These are phyloP conservation scores for Scomber japonicus DNA, from an alignment of 2,113 vertebrate species.

Conservation along the genomic window DNA sequence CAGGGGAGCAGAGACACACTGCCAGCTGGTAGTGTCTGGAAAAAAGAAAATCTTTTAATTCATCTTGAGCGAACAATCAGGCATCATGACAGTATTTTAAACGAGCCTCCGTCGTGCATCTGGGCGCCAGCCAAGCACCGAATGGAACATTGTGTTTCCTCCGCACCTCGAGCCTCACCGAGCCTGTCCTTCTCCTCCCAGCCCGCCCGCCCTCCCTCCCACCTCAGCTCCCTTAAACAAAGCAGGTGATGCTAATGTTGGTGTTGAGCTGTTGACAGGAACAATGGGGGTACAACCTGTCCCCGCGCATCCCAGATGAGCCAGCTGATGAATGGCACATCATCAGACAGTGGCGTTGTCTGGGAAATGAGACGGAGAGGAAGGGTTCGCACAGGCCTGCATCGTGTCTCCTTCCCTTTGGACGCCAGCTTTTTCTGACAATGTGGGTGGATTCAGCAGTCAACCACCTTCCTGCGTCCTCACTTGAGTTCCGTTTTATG, in stretches of 20 bases:
- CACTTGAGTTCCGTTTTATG: conserved; percentile 13
- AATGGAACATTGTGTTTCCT: conserved; percentile 55
- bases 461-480: conserved; percentile 32
- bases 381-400: conserved; percentile 25
- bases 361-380: conserved; percentile 56
- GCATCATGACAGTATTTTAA: conserved; percentile 47
- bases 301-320: conserved; percentile 59
- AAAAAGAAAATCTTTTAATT: conserved; percentile 44
- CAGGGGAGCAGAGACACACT: conserved; percentile 7
- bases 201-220: conserved; percentile 28
- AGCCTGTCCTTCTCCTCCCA: conserved; percentile 8
- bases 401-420: conserved; percentile 25
- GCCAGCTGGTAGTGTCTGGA: conserved; percentile 26
- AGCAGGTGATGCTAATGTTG: conserved; percentile 58
- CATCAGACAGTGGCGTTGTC: conserved; percentile 41
- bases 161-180: conserved; percentile 6
- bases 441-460: conserved; percentile 48
- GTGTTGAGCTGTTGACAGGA: conserved; percentile 57
- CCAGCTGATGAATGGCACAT: conserved; percentile 61
- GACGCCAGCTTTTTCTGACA: conserved; percentile 14
- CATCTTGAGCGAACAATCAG: conserved; percentile 33
- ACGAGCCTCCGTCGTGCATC: conserved; percentile 45
- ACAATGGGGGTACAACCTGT: conserved; percentile 66
- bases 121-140: conserved; percentile 42
- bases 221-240: conserved; percentile 47